phyloP scores from a whole-genome alignment of 2,888 invertebrate species.

The Xylota segnis region DNA sequence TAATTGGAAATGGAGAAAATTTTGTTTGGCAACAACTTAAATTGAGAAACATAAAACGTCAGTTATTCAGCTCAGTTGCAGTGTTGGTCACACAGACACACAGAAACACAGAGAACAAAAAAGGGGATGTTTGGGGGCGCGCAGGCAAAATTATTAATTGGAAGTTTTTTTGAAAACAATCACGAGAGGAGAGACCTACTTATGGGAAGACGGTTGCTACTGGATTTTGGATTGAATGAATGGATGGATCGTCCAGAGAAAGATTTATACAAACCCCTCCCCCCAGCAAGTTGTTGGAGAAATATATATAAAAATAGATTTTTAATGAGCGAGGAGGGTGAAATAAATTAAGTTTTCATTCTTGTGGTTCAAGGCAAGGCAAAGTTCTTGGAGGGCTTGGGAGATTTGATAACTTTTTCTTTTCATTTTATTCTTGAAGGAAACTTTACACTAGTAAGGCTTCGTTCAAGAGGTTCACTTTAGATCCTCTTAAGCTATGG shows the following conservation, averaged over 20 bases:
- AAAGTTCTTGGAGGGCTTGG: neutral
- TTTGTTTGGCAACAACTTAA: constrained; percentile 51
- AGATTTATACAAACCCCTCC: neutral
- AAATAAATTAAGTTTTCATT: constrained; percentile 22
- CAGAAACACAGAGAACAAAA: too few relatives aligned
- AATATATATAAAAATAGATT: constrained; percentile 20
- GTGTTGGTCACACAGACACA: neutral
- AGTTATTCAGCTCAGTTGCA: neutral
- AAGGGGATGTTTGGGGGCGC: too few relatives aligned
- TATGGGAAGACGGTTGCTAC: neutral
- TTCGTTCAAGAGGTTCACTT: neutral
- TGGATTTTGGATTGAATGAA: constrained; percentile 1
- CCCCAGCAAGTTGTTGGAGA: neutral
- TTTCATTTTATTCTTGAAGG: neutral
- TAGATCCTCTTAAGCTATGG: too few relatives aligned
- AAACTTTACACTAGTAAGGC: neutral
- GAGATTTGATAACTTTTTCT: neutral
- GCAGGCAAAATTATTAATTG: constrained; percentile 44
- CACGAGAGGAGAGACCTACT: neutral
- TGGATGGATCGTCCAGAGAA: neutral
- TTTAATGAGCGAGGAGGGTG: neutral
- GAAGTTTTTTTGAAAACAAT: constrained; percentile 31
- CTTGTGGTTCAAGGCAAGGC: neutral
- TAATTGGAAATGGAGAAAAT: constrained; percentile 48
- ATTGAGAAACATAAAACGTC: constrained; percentile 32